These are phyloP conservation scores for Thera britannica DNA, from an alignment of 2,888 invertebrate species.

Conservation along the genomic window DNA sequence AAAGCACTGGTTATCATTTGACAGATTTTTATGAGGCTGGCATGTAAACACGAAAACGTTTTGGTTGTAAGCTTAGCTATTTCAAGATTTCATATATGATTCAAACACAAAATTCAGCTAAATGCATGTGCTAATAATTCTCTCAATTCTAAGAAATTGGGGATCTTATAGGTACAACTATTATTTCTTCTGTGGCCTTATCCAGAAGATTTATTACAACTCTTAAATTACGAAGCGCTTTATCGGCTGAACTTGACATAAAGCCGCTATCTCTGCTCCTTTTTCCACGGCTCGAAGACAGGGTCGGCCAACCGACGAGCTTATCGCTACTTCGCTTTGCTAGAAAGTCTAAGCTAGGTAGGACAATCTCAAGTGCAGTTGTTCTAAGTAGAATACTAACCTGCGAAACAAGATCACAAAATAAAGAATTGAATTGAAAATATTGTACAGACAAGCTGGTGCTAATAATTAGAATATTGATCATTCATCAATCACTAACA, in stretches of 20 bases:
- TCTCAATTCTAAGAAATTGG: not conserved
- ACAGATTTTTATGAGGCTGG: no score
- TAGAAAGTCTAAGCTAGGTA: not conserved
- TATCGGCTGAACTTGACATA: conserved; percentile 42
- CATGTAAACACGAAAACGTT: no score
- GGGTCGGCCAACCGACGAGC: conserved; percentile 37
- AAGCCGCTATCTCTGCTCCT: conserved; percentile 24
- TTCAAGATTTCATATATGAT: no score
- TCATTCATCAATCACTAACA: no score
- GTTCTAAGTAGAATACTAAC: not conserved
- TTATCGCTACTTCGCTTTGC: conserved; percentile 32
- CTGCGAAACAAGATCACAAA: not conserved
- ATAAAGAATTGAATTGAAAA: no score
- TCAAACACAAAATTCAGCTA: not conserved
- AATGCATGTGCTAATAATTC: not conserved
- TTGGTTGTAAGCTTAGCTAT: no score
- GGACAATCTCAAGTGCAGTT: conserved; percentile 12
- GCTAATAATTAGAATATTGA: no score
- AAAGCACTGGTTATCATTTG: no score
- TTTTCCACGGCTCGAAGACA: conserved; percentile 33
- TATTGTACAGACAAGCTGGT: no score
- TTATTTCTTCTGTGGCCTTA: no score
- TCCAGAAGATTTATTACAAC: conserved; percentile 29
- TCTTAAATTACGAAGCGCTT: conserved; percentile 28
- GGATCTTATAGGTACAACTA: no score